phyloP scores from a whole-genome alignment of 2,113 vertebrate species.

The Trichechus manatus region DNA sequence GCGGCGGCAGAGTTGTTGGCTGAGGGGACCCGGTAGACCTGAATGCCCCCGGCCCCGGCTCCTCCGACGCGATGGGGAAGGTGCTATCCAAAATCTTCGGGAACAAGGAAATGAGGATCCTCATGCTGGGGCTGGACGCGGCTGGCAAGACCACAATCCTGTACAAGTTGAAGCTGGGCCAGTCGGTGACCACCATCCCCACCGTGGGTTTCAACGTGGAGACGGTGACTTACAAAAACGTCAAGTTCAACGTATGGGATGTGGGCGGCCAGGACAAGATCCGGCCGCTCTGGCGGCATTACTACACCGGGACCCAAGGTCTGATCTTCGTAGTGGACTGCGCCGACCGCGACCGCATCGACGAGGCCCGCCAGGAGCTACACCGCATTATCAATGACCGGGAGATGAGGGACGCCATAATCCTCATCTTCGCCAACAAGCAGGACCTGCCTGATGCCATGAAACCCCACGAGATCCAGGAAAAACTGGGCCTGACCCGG shows the following conservation, averaged over 20 bases:
- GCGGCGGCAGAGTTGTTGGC: constrained; percentile 72
- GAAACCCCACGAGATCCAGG: constrained; percentile 99
- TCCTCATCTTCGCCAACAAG: constrained; percentile 99
- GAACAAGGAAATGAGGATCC: constrained; percentile 99
- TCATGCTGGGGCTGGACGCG: constrained; percentile 99
- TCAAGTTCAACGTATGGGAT: constrained; percentile 99
- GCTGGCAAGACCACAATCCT: constrained; percentile 99
- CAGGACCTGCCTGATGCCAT: constrained; percentile 99
- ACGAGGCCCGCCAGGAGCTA: constrained; percentile 98
- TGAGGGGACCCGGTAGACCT: constrained; percentile 77
- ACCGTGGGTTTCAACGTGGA: constrained; percentile 99
- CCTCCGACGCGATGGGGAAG: constrained; percentile 96
- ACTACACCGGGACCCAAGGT: constrained; percentile 99
- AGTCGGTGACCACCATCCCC: constrained; percentile 99
- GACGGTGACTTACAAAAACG: constrained; percentile 99
- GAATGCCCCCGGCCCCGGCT: constrained; percentile 85
- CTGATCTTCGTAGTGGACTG: constrained; percentile 99
- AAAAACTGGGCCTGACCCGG: constrained; percentile 99
- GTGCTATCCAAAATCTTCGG: constrained; percentile 99
- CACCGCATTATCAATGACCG: constrained; percentile 99
- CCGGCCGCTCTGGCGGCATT: constrained; percentile 98
- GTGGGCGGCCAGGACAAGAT: constrained; percentile 99
- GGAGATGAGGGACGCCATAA: constrained; percentile 99
- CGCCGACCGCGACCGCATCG: constrained; percentile 98
- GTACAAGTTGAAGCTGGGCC: constrained; percentile 99